These are phyloP conservation scores for Carduelis carduelis DNA, from an alignment of 2,797 vertebrate species.

Conservation along the genomic window DNA sequence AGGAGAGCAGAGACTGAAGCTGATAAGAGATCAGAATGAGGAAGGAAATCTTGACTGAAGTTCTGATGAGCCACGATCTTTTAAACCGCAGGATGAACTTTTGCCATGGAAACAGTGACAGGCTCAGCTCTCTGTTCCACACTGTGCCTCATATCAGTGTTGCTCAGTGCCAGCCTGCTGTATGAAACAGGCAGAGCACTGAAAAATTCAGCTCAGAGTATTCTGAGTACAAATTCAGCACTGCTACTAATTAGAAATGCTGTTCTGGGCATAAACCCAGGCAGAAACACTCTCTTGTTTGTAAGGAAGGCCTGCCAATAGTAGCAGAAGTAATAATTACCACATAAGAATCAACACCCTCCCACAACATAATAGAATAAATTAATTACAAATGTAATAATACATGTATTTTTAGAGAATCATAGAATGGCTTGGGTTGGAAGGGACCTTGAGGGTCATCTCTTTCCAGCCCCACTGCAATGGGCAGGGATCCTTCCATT, in stretches of 20 bases:
- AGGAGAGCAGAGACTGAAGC: not conserved
- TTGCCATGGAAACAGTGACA: not conserved
- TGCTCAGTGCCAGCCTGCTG: not conserved
- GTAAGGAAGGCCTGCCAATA: not conserved
- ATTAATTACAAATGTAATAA: not conserved
- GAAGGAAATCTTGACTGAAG: not conserved
- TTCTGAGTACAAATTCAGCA: not conserved
- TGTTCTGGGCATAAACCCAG: not conserved
- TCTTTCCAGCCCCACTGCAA: not conserved
- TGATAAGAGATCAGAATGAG: not conserved
- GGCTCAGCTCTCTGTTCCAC: not conserved
- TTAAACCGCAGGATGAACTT: not conserved
- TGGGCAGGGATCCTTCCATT: not conserved
- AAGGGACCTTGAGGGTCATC: not conserved
- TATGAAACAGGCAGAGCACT: not conserved
- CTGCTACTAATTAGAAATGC: not conserved
- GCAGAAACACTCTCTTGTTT: constrained; percentile 5
- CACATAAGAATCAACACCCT: not conserved
- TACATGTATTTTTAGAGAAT: not conserved
- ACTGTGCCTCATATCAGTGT: not conserved
- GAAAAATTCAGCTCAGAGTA: not conserved
- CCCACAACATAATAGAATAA: not conserved
- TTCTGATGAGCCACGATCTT: not conserved
- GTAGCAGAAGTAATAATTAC: not conserved
- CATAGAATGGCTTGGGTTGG: not conserved